Conservation (phyloP, 1,140 invertebrate species). For the Apolygus lucorum region DNA sequence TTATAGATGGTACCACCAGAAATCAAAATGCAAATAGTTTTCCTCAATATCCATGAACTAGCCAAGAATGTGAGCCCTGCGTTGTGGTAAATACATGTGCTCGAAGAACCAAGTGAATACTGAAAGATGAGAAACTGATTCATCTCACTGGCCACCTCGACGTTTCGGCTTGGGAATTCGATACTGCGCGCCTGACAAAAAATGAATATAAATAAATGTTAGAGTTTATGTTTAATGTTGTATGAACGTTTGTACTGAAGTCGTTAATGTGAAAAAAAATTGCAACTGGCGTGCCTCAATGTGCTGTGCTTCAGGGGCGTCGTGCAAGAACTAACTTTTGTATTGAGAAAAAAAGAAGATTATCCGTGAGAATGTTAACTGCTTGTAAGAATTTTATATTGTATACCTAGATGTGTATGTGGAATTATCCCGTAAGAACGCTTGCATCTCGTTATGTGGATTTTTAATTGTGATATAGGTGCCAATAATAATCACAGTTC, state of each 20-base stretch:
- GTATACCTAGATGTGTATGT: neutral
- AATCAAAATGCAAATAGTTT: too few relatives aligned
- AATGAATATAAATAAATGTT: neutral
- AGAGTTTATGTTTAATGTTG: neutral
- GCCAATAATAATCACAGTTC: constrained; percentile 5
- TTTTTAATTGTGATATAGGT: constrained; percentile 5
- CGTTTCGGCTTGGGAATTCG: too few relatives aligned
- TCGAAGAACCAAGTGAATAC: too few relatives aligned
- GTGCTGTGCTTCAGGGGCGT: neutral
- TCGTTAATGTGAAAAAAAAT: neutral
- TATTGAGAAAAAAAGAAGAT: neutral
- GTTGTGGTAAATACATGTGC: too few relatives aligned
- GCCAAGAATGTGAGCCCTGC: too few relatives aligned
- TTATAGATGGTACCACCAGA: too few relatives aligned
- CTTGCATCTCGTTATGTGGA: constrained; percentile 6
- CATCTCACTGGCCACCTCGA: too few relatives aligned
- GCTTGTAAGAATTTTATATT: constrained; percentile 17
- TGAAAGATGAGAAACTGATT: too few relatives aligned
- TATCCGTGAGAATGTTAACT: neutral
- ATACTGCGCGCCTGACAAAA: too few relatives aligned
- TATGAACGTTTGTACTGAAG: neutral
- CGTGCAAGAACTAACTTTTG: constrained; percentile 1
- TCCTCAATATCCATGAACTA: too few relatives aligned
- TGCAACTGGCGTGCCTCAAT: constrained; percentile 2
- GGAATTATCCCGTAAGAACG: neutral